Conservation (phyloP, 2,113 vertebrate species). For the Mastomys natalensis region DNA sequence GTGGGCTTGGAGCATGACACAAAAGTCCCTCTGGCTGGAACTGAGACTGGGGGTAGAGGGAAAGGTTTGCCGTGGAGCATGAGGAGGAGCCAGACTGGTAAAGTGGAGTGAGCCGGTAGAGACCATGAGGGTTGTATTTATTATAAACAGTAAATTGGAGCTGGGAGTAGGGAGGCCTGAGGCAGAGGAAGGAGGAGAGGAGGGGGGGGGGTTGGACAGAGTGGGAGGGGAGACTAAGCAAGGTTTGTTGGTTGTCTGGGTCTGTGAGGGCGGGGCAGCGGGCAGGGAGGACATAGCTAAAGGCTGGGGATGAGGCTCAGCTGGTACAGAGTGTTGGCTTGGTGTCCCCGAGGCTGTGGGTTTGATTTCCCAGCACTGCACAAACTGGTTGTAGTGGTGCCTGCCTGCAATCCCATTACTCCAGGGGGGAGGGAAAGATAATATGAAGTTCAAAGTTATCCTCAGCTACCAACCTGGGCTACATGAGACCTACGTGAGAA, state of each 20-base stretch:
- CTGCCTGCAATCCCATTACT: neutral
- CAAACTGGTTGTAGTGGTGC: neutral
- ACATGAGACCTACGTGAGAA: neutral
- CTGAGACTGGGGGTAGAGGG: neutral
- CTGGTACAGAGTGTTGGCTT: neutral
- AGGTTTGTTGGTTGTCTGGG: neutral
- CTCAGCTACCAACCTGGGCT: neutral
- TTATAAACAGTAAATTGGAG: neutral
- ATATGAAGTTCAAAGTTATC: neutral
- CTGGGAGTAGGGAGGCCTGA: neutral
- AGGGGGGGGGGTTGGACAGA: neutral
- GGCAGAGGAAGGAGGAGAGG: neutral
- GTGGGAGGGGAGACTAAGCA: neutral
- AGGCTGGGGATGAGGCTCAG: neutral
- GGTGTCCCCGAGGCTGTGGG: neutral
- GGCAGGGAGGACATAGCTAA: neutral
- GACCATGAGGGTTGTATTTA: neutral
- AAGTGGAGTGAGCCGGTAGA: neutral
- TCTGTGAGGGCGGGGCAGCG: neutral
- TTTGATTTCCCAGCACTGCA: neutral
- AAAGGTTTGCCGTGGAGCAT: neutral
- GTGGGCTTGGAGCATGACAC: neutral
- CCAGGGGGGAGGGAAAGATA: neutral
- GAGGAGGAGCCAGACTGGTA: neutral
- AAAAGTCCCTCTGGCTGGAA: neutral